Evolutionary conservation across 2,888 invertebrate species (phyloP).

Genomic region (Nomada fucata): DNA sequence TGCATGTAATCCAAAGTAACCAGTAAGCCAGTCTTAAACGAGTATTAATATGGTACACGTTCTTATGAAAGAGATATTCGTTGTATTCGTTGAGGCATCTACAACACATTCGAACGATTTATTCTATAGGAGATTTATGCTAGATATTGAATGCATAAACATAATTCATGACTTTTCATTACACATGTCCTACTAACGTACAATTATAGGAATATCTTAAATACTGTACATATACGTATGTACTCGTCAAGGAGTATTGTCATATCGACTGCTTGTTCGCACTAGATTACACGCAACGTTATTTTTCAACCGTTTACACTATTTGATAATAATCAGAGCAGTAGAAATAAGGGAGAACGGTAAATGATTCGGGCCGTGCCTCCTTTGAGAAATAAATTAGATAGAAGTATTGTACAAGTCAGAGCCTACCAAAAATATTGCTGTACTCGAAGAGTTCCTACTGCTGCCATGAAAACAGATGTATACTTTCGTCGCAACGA

Average conservation of each 20-base stretch:
- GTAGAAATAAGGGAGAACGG: conserved; percentile 8
- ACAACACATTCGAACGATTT: conserved; percentile 11
- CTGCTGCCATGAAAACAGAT: conserved; percentile 21
- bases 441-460: conserved; percentile 32
- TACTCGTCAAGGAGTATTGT: conserved; percentile 7
- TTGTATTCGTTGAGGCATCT: conserved; percentile 16
- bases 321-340: conserved; percentile 1
- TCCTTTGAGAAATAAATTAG: neutral
- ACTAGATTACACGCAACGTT: neutral
- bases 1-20: conserved; percentile 9
- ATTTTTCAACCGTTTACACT: neutral
- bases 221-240: conserved; percentile 15
- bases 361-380: neutral
- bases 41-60: conserved; percentile 22
- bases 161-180: conserved; percentile 22
- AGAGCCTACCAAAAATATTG: conserved; percentile 1
- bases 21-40: neutral
- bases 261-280: conserved; percentile 28
- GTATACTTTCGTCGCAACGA: conserved; percentile 1
- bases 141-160: neutral
- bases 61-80: conserved; percentile 14
- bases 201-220: conserved; percentile 17
- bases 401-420: conserved; percentile 7
- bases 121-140: conserved; percentile 8
- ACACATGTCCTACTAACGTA: neutral